Evolutionary conservation across 2,888 invertebrate species (phyloP).

Genomic region (Beris morrisii): DNA sequence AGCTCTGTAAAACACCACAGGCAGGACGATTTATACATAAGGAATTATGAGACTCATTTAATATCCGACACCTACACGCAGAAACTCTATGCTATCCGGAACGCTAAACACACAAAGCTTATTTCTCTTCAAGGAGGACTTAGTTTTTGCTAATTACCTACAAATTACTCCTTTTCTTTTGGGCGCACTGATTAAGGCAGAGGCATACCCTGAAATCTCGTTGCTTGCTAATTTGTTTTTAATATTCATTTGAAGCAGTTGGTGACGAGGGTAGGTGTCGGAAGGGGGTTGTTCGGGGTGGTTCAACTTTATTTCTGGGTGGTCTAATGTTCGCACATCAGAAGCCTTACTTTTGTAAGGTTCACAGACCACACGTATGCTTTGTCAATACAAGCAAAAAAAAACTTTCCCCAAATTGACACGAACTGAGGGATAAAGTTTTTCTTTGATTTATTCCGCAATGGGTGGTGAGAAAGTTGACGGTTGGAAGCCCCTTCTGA

Average conservation of each 20-base stretch:
- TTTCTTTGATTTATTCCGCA: slow-evolving; percentile 32
- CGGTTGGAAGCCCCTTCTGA: too few species aligned
- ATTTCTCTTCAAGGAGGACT: not conserved
- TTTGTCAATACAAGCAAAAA: slow-evolving; percentile 25
- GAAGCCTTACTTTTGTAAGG: too few species aligned
- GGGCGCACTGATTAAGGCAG: slow-evolving; percentile 12
- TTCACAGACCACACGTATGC: slow-evolving; percentile 12
- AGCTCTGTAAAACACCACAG: too few species aligned
- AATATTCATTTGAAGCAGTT: slow-evolving; percentile 21
- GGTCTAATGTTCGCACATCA: too few species aligned
- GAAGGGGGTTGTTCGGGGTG: too few species aligned
- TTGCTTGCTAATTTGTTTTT: slow-evolving; percentile 23
- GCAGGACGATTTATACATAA: too few species aligned
- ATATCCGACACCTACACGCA: too few species aligned
- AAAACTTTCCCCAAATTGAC: slow-evolving; percentile 29
- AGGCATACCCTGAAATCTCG: not conserved
- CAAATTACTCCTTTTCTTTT: slow-evolving; percentile 24
- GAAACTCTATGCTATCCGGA: too few species aligned
- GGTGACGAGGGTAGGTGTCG: too few species aligned
- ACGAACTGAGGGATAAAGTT: slow-evolving; percentile 27
- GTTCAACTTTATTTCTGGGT: too few species aligned
- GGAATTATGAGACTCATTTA: too few species aligned
- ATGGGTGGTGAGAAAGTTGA: slow-evolving; percentile 18
- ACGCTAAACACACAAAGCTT: too few species aligned
- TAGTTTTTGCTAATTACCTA: slow-evolving; percentile 21